These are phyloP conservation scores for Frankliniella fusca DNA, from an alignment of 2,888 invertebrate genomes.

Conservation along the genomic window DNA sequence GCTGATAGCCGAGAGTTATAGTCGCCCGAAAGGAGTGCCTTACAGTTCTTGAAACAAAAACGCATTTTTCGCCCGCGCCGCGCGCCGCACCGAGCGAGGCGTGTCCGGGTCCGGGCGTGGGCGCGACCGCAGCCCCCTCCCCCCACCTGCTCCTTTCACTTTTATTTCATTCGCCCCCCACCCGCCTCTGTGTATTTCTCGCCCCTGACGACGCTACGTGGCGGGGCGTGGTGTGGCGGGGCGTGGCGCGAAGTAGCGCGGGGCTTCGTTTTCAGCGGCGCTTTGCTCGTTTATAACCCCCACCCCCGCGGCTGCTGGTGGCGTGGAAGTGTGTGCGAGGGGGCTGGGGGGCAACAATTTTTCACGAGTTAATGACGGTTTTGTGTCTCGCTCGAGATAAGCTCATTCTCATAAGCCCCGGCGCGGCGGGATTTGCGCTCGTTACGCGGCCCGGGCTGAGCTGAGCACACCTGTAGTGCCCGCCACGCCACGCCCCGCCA, in stretches of 20 bases:
- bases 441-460: neutral
- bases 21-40: neutral
- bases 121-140: neutral
- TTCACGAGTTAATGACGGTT: slow-evolving; percentile 12
- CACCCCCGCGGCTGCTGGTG: neutral
- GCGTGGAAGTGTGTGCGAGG: neutral
- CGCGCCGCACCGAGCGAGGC: neutral
- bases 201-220: neutral
- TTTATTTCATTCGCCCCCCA: neutral
- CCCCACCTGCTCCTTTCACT: neutral
- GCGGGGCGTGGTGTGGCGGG: neutral
- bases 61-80: neutral
- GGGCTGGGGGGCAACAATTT: neutral
- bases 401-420: slow-evolving; percentile 8
- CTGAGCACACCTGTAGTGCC: neutral
- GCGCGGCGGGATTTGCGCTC: slow-evolving; percentile 19
- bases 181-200: neutral
- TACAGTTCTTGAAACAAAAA: neutral
- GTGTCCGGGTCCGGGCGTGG: neutral
- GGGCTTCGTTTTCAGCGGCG: neutral
- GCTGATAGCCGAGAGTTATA: neutral
- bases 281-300: neutral
- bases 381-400: slow-evolving; percentile 19
- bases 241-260: neutral
- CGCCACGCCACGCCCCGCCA: neutral